Base-by-base conservation (phyloP, 2,797 vertebrate genomes). In the Pachyuromys duprasi region DNA sequence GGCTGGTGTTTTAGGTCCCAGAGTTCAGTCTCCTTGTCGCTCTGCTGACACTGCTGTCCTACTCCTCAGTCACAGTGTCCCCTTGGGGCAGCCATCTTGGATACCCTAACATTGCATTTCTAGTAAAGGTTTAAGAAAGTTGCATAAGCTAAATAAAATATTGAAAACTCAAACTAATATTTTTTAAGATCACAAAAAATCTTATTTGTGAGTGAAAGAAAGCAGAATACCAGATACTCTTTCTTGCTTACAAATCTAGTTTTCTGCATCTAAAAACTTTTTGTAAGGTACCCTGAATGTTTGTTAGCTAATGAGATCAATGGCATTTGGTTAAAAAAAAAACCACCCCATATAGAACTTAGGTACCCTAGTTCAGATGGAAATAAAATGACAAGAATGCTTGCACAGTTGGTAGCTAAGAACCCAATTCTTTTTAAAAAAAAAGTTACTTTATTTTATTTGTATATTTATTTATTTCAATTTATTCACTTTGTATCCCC, bases 381-480 rank as follows among this genome's bases (percentile, higher is more conserved):
- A 90, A 95, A 65, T 72, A 31, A 11, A 28, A 67, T 91, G 55
- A 60, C 26, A 82, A 82, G 86, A 84, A 53, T 92, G 70, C 72
- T 75, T 91, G 60, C 92, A 55, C 65, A 86, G 89, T 83, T 97
- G 90, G 83, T 94, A 89, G 82, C 92, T 96, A 93, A 75, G 36
- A 45, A 28, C 5, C 79, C 11, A 82, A n/a, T 86, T 83, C 65
- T 78, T 89, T 49, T n/a, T n/a, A n/a, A 49, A 49, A 49, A 49
- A 45, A 45, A 49, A 49, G 1, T 49, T 11, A 49, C 11, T 49
- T 49, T 49, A 49, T 49, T 49, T 49, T 49, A 49, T 49, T 49
- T 49, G 49, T 49, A 49, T 49, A 49, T 49, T 49, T 49, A 49
- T 49, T 11, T 49, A 49, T 49, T 49, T 49, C 45, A 49, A 49